phyloP scores from a whole-genome alignment of 1,140 invertebrate species.

The Pseudomyrmex gracilis region DNA sequence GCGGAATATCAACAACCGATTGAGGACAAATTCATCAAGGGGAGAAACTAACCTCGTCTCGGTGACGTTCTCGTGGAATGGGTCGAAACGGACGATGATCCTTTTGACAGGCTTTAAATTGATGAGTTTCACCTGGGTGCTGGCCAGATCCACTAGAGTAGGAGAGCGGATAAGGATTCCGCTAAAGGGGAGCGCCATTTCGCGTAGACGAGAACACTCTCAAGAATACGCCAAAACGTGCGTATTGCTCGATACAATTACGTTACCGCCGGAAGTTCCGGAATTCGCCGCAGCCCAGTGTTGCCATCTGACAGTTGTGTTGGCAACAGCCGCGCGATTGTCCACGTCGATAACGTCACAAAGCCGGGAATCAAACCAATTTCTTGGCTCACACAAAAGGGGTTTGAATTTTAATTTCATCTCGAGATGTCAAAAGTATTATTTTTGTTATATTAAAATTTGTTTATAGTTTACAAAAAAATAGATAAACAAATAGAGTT shows the following conservation, averaged over 20 bases:
- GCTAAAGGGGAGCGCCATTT: conserved; percentile 90
- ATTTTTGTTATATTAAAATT: too few species aligned
- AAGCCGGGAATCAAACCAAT: not conserved
- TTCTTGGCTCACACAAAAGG: not conserved
- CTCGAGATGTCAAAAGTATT: too few species aligned
- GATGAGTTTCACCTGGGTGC: conserved; percentile 88
- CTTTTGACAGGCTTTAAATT: conserved; percentile 93
- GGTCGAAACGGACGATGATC: conserved; percentile 93
- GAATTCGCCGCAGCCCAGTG: conserved; percentile 45
- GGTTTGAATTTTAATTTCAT: too few species aligned
- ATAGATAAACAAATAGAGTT: too few species aligned
- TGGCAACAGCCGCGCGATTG: conserved; percentile 9
- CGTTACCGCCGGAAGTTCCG: conserved; percentile 1
- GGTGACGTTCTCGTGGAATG: conserved; percentile 90
- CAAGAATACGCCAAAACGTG: not conserved
- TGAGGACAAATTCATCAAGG: not conserved
- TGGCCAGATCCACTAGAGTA: conserved; percentile 88
- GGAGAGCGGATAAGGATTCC: conserved; percentile 88
- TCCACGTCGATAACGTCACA: not conserved
- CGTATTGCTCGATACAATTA: conserved; percentile 5
- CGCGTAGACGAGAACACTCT: conserved; percentile 10
- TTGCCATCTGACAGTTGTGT: conserved; percentile 27
- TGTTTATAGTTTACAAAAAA: too few species aligned
- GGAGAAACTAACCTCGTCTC: conserved; percentile 88
- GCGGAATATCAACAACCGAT: not conserved